Base-by-base conservation (phyloP, 2,113 vertebrate species). In the Saguinus imperator region DNA sequence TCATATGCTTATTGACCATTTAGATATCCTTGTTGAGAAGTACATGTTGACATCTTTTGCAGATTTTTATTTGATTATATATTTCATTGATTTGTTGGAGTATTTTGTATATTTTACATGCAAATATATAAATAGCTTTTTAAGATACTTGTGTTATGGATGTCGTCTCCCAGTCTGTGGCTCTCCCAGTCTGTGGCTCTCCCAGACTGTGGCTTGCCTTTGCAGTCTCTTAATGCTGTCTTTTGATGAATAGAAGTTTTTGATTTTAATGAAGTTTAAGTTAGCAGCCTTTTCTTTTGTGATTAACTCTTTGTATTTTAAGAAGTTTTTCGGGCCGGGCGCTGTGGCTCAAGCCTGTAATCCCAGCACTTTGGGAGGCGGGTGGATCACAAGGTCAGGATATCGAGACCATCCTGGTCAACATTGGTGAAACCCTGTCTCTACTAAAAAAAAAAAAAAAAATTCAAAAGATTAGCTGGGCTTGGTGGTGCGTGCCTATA, bases 81-180 rank as follows among this genome's bases (percentile, higher is more conserved):
- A 50, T 77, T 83, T 77, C 58, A 25, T 64, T 92, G n/a, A n/a
- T 84, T 94, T 64, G 12, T 77, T 37, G 27, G 85, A 48, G n/a
- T 82, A 76, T 23, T 66, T 52, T 91, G 18, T 77, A 43, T 91
- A 70, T 96, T 80, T 94, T 87, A 75, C 20, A 75, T 90, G 37
- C 20, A 91, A 27, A 87, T 48, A 52, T 52, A 17, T 52, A 52
- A 52, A 17, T 52, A 16, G 20, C 32, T 64, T 86, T 76, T 57
- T 92, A 29, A 77, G 21, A 83, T 61, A 58, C 3, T 17, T 64
- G n/a, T 64, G 8, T 52, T 50, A 57, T 11, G 13, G 66, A 61
- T 77, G 25, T 84, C 61, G 92, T 17, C 45, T 80, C 40, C 52
- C 10, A 43, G 23, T 52, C 43, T 77, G 0, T 92, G 25, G 20